Base-by-base conservation (phyloP, 53 echinoderm and acorn worm species). In the Actinopyga echinites region DNA sequence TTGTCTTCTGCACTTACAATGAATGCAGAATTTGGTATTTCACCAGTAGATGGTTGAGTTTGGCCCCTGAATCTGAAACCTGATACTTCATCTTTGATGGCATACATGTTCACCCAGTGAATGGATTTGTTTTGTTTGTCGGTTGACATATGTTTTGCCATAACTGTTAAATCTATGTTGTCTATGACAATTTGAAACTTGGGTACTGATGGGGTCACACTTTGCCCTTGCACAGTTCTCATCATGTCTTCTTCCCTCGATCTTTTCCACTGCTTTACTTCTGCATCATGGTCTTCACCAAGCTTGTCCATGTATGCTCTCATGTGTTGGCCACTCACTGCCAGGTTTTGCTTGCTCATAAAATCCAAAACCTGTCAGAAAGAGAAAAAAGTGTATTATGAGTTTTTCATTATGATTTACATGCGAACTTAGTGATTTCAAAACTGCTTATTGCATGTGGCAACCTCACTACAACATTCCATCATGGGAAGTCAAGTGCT, bases 21-120 rank as follows among this genome's bases (percentile, higher is more conserved):
- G 32, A 67, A 67, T 9, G 8, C 33, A 10, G 8, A 8, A 10
- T 29, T 0, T 30, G 68, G 68, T 24, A 67, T 21, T 11, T 67
- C 68, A 67, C 7, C 21, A 6, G 33, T 22, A 10, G 22, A 24
- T 67, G 68, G 29, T 9, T 54, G 55, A 10, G 30, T 30, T 10
- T 29, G 31, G 6, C 9, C 21, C 11, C 11, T 31, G 8, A 30
- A 19, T 3, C 20, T 30, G 11, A 12, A 11, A 8, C 68, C 68
- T 32, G 11, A 25, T 68, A 68, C 68, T 12, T 22, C 12, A 13
- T 68, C 68, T 21, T 31, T 68, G 7, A 68, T 21, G 7, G 68
- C 68, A 68, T 68, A 68, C 68, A 68, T 68, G 68, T 68, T 68
- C 1, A 68, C 23, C 68, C 68, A 68, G 33, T 68, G 38, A 31